A percentile compares a stretch with the other conserved stretches of the same genome.
phyloP scores from a whole-genome alignment of 2,888 invertebrate genomes.

The Tetragonula carbonaria region DNA sequence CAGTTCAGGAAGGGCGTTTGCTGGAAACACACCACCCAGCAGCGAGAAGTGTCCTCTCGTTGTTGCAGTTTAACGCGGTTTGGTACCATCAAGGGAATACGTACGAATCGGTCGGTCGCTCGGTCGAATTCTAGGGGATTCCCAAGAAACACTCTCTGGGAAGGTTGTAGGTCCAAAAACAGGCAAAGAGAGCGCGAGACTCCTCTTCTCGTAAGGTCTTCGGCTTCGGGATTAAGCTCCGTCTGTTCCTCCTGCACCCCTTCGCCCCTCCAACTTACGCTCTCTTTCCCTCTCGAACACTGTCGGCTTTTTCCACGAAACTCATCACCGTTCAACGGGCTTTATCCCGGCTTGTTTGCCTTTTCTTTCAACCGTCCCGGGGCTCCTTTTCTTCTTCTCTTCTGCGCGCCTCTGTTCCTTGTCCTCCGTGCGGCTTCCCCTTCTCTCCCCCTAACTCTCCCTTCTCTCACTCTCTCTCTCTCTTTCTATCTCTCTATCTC shows the following conservation, averaged over 20 bases:
- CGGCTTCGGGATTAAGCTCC: slow-evolving; percentile 67
- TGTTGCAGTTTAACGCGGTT: background rate
- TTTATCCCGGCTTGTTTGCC: slow-evolving; percentile 75
- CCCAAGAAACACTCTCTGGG: slow-evolving; percentile 55
- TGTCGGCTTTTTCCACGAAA: slow-evolving; percentile 76
- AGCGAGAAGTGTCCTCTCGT: too few species aligned
- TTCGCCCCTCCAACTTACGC: slow-evolving; percentile 17
- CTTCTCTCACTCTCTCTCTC: background rate
- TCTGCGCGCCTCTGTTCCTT: slow-evolving; percentile 37
- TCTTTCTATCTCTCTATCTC: background rate
- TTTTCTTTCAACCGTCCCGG: slow-evolving; percentile 68
- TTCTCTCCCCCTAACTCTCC: background rate
- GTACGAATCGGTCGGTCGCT: background rate
- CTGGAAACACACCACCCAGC: too few species aligned
- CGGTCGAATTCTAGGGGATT: slow-evolving; percentile 62
- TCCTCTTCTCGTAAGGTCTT: slow-evolving; percentile 54
- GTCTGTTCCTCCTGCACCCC: slow-evolving; percentile 48
- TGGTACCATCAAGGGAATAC: background rate
- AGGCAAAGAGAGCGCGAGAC: slow-evolving; percentile 52
- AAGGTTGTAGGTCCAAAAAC: slow-evolving; percentile 55
- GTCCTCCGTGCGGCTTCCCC: background rate
- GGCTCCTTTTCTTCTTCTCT: slow-evolving; percentile 52
- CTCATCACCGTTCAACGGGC: slow-evolving; percentile 74
- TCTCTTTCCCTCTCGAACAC: slow-evolving; percentile 46
- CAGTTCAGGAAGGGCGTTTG: too few species aligned